Percentiles rank a stretch among this genome's conserved stretches.
These are phyloP conservation scores for Euphysa ruthae DNA, from an alignment of 30 jellyfish, hydroid and myxozoan genomes.

Conservation along the genomic window DNA sequence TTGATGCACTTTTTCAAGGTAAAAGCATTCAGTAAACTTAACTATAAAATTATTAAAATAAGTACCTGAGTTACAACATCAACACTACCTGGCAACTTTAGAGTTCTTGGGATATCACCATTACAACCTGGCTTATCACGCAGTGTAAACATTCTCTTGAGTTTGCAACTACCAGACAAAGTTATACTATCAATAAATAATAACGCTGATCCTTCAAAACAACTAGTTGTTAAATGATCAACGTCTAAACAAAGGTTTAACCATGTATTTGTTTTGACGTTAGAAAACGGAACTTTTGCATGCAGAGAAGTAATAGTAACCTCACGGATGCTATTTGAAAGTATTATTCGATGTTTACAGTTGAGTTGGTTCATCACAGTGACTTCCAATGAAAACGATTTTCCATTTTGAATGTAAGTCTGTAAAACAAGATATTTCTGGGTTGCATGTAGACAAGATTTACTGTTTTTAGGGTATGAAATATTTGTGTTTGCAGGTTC, in stretches of 20 bases:
- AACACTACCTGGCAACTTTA: constrained; percentile 7
- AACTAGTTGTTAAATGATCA: constrained; percentile 30
- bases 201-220: constrained; percentile 44
- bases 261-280: constrained; percentile 27
- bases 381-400: constrained; percentile 52
- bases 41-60: not conserved
- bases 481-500: constrained; percentile 66
- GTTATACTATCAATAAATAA: constrained; percentile 43
- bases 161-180: constrained; percentile 67
- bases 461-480: constrained; percentile 62
- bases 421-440: constrained; percentile 69
- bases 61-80: constrained; percentile 1
- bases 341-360: constrained; percentile 53
- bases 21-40: too few species aligned
- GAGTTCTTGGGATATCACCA: constrained; percentile 16
- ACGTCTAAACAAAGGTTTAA: constrained; percentile 64
- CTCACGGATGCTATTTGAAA: constrained; percentile 62
- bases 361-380: constrained; percentile 17
- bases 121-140: constrained; percentile 46
- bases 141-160: constrained; percentile 61
- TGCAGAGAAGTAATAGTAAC: constrained; percentile 72
- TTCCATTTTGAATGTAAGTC: constrained; percentile 39
- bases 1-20: too few species aligned
- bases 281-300: constrained; percentile 59
- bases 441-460: constrained; percentile 37